Evolutionary conservation across 2,797 vertebrate species (phyloP), one percentile per base, ranked within the genome.

Genomic region (Acanthurus leucopareius): DNA sequence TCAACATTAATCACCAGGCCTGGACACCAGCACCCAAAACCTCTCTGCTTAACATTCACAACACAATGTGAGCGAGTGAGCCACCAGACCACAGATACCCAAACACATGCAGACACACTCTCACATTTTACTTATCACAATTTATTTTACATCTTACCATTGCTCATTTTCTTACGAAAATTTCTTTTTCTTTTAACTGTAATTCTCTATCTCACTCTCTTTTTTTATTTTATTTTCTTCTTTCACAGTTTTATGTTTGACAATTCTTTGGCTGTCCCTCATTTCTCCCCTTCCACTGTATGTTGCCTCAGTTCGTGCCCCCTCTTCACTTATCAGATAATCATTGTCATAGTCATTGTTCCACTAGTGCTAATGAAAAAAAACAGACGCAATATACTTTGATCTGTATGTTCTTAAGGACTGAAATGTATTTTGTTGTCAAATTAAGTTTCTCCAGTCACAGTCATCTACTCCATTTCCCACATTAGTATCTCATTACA

Each of bases 1-100:
- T 92, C 92, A 92, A 89, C 94, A 92, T 95, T 95, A 95, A 96
- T 96, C 95, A 94, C 88, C 6, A 17, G 47, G 62, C 57, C 75
- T 71, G 69, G 58, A 85, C 13, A 22, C 67, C 72, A 58, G 53
- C 14, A 7, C 58, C 66, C 66, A 53, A 75, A 65, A 53, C 61
- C 25, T 17, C 65, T 75, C 73, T 40, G 68, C 66, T 87, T 86
- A 86, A 69, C 75, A 83, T 82, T 83, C 86, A 72, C 68, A 69
- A 64, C 76, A 76, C 68, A 59, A 42, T 60, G 56, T 69, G 40
- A 14, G 45, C 19, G 11, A 54, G 61, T 32, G 44, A 28, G 25
- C 52, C 57, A 56, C 22, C 19, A 13, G 52, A 22, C 52, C 57
- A 59, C 32, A 35, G 16, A n/a, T 5, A 48, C 1, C 0, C 38